These are phyloP conservation scores for Perca fluviatilis DNA, from an alignment of 2,113 vertebrate species.

Conservation along the genomic window DNA sequence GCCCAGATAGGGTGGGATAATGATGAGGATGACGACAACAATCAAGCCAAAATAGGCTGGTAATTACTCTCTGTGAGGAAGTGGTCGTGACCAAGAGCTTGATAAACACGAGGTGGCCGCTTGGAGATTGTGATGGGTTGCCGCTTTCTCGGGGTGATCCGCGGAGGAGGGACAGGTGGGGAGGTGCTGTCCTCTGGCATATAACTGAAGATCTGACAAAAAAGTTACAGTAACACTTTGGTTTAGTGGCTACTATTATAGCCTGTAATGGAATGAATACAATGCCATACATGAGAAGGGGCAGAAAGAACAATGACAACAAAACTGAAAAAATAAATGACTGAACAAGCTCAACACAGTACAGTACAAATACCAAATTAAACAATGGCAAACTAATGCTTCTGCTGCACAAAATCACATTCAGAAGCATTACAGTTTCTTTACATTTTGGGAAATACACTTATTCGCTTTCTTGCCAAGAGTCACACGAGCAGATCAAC, in stretches of 20 bases:
- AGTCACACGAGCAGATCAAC: not conserved
- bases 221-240: not conserved
- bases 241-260: slow-evolving; percentile 13
- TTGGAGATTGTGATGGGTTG: slow-evolving; percentile 99
- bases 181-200: slow-evolving; percentile 89
- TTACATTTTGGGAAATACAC: not conserved
- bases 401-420: not conserved
- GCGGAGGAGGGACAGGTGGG: slow-evolving; percentile 92
- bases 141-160: slow-evolving; percentile 90
- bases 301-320: not conserved
- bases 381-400: not conserved
- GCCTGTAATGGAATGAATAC: not conserved
- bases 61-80: slow-evolving; percentile 88
- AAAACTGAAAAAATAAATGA: not conserved
- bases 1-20: slow-evolving; percentile 46
- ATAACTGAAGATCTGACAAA: slow-evolving; percentile 90
- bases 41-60: slow-evolving; percentile 43
- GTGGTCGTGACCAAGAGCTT: slow-evolving; percentile 82
- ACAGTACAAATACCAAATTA: not conserved
- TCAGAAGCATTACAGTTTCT: not conserved
- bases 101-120: slow-evolving; percentile 88
- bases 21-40: slow-evolving; percentile 62
- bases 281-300: not conserved
- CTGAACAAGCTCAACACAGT: not conserved
- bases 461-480: not conserved